phyloP scores from a whole-genome alignment of 2,888 invertebrate genomes.

The Strigamia transsilvanica region DNA sequence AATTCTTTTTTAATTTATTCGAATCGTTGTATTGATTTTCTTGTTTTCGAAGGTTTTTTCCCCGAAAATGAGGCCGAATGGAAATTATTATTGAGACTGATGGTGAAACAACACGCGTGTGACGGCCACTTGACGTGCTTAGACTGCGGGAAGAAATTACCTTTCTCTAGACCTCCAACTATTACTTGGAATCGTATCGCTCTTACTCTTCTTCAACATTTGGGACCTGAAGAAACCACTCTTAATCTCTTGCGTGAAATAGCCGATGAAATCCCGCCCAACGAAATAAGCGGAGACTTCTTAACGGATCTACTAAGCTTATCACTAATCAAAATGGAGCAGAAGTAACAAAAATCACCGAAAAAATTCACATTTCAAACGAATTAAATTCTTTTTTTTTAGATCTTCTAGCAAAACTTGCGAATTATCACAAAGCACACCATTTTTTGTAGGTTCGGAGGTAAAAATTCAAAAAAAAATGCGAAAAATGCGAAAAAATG shows the following conservation, averaged over 20 bases:
- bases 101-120: not conserved
- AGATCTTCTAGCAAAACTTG: not conserved
- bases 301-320: not conserved
- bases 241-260: not conserved
- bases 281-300: not conserved
- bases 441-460: constrained; percentile 1
- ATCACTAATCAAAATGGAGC: constrained; percentile 8
- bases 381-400: not conserved
- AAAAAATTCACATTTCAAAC: not conserved
- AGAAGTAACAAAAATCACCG: not conserved
- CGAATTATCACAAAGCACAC: constrained; percentile 2
- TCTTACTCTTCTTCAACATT: constrained; percentile 18
- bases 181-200: constrained; percentile 5
- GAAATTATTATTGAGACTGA: not conserved
- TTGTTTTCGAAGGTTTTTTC: constrained; percentile 13
- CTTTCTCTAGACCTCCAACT: constrained; percentile 1
- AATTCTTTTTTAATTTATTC: not conserved
- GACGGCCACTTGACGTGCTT: not conserved
- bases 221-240: not conserved
- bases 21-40: not conserved
- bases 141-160: not conserved
- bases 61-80: constrained; percentile 8
- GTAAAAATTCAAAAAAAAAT: not conserved
- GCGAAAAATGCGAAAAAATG: too few relatives aligned
- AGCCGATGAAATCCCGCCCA: not conserved